Base-by-base conservation (phyloP, 2,888 invertebrate species). In the Trilocha varians region DNA sequence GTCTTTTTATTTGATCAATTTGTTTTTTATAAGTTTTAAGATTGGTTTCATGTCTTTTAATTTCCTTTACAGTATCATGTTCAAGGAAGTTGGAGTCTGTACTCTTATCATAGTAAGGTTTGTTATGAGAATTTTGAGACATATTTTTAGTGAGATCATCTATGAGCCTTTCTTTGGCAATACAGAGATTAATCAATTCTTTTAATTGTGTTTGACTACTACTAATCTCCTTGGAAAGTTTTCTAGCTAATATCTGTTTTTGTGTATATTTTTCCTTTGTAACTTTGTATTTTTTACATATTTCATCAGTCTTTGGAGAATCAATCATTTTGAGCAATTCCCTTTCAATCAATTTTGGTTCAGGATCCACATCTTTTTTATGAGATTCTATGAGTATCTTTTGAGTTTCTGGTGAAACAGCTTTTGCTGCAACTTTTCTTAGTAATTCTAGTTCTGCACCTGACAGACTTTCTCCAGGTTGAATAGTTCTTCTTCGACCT, bases 11-110 rank as follows among this genome's bases (percentile, higher is more conserved):
- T 60, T 91, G 91, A 39, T 93, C 93, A 62, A 93, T 88, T 64
- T 93, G 91, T 59, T 92, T 92, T 59, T 91, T 91, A 0, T 93
- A 93, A 5, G 90, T 88, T 59, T 91, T 90, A 3, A 94, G 74
- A 53, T 92, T 93, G 46, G 88, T 89, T 64, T 93, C 91, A 49
- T 93, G 83, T 59, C 93, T 91, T 55, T 90, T 87, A 6, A 93
- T 88, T 62, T 92, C 92, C 61, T 90, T 88, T 1, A 86, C 70
- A 43, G 85, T 86, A 55, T 89, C 88, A 36, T 87, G 87, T 47
- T 88, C 88, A 34, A 87, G 70, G 47, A 87, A 72, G 53, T 82
- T 86, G 45, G 86, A 82, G 54, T 87, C 88, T 46, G 88, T 84
- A 65, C 91, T 92, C 40, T 91, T 90, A 51, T 90, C 87, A 47